A percentile compares a stretch with the other conserved stretches of the same genome.
Conservation (phyloP, 2,113 vertebrate genomes). For the Lates calcarifer region DNA sequence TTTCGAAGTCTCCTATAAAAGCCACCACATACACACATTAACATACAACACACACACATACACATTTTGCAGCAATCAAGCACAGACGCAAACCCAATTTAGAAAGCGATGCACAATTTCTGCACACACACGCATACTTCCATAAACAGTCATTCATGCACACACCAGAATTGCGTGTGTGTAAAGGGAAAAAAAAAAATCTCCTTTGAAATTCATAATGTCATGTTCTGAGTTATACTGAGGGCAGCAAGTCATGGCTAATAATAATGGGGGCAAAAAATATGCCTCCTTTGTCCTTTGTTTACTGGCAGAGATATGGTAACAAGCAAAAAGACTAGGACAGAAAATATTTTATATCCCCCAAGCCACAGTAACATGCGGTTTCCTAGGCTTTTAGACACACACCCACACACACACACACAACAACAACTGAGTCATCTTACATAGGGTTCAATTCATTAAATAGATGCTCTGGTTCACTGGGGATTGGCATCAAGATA, state of each 20-base stretch:
- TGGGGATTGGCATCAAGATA: constrained; percentile 53
- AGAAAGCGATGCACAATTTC: constrained; percentile 23
- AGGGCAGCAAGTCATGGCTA: constrained; percentile 51
- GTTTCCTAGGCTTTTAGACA: constrained; percentile 16
- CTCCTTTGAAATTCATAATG: constrained; percentile 70
- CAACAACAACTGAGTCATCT: constrained; percentile 44
- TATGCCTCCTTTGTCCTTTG: constrained; percentile 51
- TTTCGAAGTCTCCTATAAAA: constrained; percentile 31
- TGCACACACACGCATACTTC: constrained; percentile 22
- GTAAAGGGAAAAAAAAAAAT: constrained; percentile 5
- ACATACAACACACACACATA: not conserved
- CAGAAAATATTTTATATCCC: constrained; percentile 15
- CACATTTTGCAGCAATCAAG: constrained; percentile 23
- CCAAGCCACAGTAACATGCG: not conserved
- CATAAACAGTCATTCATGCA: constrained; percentile 23
- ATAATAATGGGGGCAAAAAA: constrained; percentile 58
- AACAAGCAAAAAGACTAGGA: constrained; percentile 40
- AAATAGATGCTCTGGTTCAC: constrained; percentile 57
- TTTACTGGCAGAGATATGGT: constrained; percentile 36
- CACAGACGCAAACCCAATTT: constrained; percentile 22
- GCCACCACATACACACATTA: constrained; percentile 4
- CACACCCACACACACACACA: constrained; percentile 5
- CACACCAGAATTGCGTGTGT: not conserved
- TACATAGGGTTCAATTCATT: constrained; percentile 53
- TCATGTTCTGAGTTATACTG: constrained; percentile 57